Conservation (phyloP, 2,888 invertebrate genomes). For the Cantharis lateralis region DNA sequence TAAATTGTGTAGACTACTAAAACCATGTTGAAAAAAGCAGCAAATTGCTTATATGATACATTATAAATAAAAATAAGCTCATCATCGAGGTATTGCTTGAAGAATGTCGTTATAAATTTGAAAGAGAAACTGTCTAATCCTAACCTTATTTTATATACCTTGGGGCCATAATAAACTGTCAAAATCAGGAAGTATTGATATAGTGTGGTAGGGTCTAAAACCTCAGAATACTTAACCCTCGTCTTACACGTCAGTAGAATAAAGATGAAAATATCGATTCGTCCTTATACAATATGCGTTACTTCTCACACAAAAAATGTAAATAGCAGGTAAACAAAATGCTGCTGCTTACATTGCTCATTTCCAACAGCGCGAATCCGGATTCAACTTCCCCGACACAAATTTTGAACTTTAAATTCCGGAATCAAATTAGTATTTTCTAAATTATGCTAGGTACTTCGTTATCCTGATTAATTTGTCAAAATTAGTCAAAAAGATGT, state of each 20-base stretch:
- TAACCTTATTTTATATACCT: constrained; percentile 27
- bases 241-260: constrained; percentile 25
- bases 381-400: not conserved
- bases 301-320: not conserved
- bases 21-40: not conserved
- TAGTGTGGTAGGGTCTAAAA: constrained; percentile 22
- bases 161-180: constrained; percentile 28
- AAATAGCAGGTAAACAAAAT: not conserved
- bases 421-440: not conserved
- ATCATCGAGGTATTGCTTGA: constrained; percentile 13
- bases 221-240: constrained; percentile 28
- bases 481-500: constrained; percentile 22
- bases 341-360: not conserved
- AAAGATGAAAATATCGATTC: constrained; percentile 28
- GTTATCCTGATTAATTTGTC: constrained; percentile 27
- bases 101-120: constrained; percentile 29
- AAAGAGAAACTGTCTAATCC: constrained; percentile 26
- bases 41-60: not conserved
- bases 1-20: not conserved
- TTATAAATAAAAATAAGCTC: constrained; percentile 20
- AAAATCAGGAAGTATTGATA: constrained; percentile 32
- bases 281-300: constrained; percentile 5
- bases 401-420: not conserved
- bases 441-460: not conserved
- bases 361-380: not conserved